Conservation (phyloP, 2,888 invertebrate genomes). For the Crematogaster levior region DNA sequence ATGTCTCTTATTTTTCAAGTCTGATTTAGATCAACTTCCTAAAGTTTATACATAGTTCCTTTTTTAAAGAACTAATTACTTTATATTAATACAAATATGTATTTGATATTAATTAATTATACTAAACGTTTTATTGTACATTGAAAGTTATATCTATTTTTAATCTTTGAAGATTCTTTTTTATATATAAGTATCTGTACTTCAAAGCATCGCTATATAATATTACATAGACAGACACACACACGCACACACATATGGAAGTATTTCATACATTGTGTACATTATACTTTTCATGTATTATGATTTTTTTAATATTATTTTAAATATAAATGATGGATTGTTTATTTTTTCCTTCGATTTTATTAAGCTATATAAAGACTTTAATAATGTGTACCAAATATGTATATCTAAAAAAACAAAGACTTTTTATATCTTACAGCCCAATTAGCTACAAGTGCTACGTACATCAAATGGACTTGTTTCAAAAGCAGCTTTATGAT, state of each 20-base stretch:
- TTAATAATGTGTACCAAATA: constrained; percentile 25
- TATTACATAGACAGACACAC: too few species aligned
- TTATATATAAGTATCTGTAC: neutral
- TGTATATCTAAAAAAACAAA: neutral
- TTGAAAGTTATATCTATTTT: neutral
- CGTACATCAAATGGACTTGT: neutral
- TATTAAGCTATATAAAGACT: constrained; percentile 4
- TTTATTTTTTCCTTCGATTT: constrained; percentile 17
- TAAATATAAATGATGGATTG: neutral
- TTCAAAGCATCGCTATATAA: neutral
- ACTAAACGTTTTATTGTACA: neutral
- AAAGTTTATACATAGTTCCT: constrained; percentile 44
- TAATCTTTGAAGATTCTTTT: neutral
- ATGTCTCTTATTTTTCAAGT: constrained; percentile 22
- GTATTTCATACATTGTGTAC: neutral
- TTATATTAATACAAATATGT: neutral
- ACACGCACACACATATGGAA: too few species aligned
- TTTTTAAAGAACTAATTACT: neutral
- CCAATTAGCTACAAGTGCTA: neutral
- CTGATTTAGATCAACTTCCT: constrained; percentile 51
- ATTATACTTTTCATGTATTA: constrained; percentile 17
- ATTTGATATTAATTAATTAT: neutral
- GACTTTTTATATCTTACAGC: constrained; percentile 1
- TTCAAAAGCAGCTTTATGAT: constrained; percentile 32
- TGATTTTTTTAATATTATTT: constrained; percentile 12